Conservation (phyloP, 2,113 vertebrate species). For the Cyanistes caeruleus region DNA sequence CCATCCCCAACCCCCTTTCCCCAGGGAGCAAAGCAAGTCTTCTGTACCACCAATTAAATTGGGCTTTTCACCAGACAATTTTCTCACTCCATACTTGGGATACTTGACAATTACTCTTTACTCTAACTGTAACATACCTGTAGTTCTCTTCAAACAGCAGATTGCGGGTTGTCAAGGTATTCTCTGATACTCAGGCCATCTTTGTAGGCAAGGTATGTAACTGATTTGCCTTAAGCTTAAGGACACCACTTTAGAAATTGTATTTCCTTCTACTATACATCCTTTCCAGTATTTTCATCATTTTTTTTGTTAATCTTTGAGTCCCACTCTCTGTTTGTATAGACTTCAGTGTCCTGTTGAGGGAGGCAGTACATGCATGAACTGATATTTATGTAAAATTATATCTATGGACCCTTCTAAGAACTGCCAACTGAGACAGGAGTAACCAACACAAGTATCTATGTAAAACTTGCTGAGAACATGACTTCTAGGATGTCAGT, state of each 20-base stretch:
- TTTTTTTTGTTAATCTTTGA: background rate
- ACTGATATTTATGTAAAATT: background rate
- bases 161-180: background rate
- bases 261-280: background rate
- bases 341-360: background rate
- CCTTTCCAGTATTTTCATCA: background rate
- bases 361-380: background rate
- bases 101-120: background rate
- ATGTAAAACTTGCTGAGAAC: background rate
- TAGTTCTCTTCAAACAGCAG: background rate
- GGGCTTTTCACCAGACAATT: background rate
- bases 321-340: background rate
- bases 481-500: background rate
- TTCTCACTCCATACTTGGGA: background rate
- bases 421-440: background rate
- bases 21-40: background rate
- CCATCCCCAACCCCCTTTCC: background rate
- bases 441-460: background rate
- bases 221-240: background rate
- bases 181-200: background rate
- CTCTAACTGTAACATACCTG: background rate
- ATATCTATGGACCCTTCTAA: background rate
- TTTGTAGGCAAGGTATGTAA: background rate
- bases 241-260: background rate
- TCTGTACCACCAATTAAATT: background rate